A percentile compares a stretch with the other conserved stretches of the same genome.
Evolutionary conservation across 2,797 vertebrate genomes (phyloP).

Genomic region (Falco novaeseelandiae): DNA sequence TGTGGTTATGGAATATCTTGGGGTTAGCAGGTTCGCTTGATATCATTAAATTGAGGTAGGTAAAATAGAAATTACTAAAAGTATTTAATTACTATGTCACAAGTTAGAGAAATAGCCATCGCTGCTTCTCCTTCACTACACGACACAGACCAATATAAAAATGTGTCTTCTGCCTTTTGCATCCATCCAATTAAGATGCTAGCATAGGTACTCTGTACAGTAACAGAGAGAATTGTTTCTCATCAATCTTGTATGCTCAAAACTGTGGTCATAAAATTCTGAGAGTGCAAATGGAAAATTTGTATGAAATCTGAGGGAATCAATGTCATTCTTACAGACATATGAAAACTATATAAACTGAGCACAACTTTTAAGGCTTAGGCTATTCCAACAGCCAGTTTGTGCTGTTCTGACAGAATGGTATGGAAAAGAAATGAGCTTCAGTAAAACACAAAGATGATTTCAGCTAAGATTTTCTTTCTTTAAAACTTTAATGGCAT

Average conservation of each 20-base stretch:
- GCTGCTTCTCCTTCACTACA: neutral
- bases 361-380: slow-evolving; percentile 19
- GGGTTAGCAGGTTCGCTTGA: neutral
- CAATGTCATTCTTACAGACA: neutral
- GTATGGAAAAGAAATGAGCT: neutral
- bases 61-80: neutral
- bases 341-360: neutral
- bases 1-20: neutral
- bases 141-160: neutral
- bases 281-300: neutral
- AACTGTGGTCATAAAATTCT: neutral
- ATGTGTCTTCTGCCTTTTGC: neutral
- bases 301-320: neutral
- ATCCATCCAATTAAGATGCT: neutral
- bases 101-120: neutral
- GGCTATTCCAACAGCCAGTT: neutral
- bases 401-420: neutral
- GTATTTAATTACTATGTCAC: neutral
- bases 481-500: neutral
- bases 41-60: neutral
- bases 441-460: slow-evolving; percentile 18
- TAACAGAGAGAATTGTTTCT: neutral
- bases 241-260: neutral
- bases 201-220: neutral
- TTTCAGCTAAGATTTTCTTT: slow-evolving; percentile 27